phyloP scores from a whole-genome alignment of 2,888 invertebrate genomes.

The Pherbina coryleti region DNA sequence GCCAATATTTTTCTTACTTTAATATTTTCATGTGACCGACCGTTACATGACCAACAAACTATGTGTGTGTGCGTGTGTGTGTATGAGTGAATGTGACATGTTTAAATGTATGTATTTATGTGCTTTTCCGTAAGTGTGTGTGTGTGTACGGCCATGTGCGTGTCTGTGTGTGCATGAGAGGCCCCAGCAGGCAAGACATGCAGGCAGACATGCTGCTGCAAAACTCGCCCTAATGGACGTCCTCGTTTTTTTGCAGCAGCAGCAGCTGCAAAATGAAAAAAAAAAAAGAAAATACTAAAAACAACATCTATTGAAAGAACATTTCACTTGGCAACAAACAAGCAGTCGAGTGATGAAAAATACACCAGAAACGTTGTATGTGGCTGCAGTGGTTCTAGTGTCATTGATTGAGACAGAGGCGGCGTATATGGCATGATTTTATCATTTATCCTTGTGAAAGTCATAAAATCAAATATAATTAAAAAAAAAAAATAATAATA shows the following conservation, averaged over 20 bases:
- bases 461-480: no score
- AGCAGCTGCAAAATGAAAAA: no score
- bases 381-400: background rate
- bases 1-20: background rate
- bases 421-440: background rate
- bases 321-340: conserved; percentile 5
- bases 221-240: background rate
- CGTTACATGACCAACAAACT: background rate
- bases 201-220: background rate
- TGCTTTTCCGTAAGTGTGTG: background rate
- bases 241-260: background rate
- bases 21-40: background rate
- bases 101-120: no score
- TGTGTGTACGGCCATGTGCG: background rate
- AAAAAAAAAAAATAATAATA: no score
- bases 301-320: background rate
- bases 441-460: no score
- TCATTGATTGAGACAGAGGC: background rate
- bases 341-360: background rate
- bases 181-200: conserved; percentile 1
- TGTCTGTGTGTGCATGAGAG: background rate
- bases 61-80: background rate
- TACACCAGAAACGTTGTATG: background rate
- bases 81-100: background rate
- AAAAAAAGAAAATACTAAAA: no score